These are phyloP conservation scores for Tricholauxania praeusta DNA, from an alignment of 2,888 invertebrate species.

Conservation along the genomic window DNA sequence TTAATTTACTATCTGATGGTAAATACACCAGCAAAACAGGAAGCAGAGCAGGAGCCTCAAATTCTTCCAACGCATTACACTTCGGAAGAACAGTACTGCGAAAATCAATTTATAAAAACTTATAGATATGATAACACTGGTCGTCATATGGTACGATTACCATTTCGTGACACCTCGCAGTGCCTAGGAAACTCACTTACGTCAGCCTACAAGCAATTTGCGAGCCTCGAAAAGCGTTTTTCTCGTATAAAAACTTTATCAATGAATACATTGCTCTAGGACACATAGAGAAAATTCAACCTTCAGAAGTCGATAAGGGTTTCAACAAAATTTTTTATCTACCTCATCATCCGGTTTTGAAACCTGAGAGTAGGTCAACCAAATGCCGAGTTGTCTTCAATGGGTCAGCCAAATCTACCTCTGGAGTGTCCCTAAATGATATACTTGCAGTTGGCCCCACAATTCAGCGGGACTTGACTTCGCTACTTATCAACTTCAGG, in stretches of 20 bases:
- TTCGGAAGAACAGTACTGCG: neutral
- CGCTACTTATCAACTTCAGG: constrained; percentile 16
- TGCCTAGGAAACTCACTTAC: no score
- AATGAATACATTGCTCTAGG: neutral
- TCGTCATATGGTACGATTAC: no score
- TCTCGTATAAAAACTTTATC: neutral
- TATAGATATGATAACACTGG: no score
- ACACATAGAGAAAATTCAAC: neutral
- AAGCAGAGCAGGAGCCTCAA: no score
- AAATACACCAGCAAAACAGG: neutral
- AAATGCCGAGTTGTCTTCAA: constrained; percentile 18
- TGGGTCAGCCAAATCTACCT: neutral
- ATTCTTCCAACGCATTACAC: neutral
- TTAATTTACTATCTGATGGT: no score
- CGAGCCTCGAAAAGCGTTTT: neutral
- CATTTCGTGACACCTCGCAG: no score
- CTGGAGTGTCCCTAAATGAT: constrained; percentile 26
- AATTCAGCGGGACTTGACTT: neutral
- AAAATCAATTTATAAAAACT: no score
- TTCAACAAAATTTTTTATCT: neutral
- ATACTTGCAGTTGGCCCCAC: neutral
- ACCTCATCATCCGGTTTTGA: constrained; percentile 1
- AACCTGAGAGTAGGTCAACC: constrained; percentile 15
- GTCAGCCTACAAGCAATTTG: no score
- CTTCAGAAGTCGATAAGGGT: neutral